Percentiles rank a stretch among this genome's conserved stretches.
phyloP scores from a whole-genome alignment of 2,888 invertebrate species.

The Tetranychus piercei region DNA sequence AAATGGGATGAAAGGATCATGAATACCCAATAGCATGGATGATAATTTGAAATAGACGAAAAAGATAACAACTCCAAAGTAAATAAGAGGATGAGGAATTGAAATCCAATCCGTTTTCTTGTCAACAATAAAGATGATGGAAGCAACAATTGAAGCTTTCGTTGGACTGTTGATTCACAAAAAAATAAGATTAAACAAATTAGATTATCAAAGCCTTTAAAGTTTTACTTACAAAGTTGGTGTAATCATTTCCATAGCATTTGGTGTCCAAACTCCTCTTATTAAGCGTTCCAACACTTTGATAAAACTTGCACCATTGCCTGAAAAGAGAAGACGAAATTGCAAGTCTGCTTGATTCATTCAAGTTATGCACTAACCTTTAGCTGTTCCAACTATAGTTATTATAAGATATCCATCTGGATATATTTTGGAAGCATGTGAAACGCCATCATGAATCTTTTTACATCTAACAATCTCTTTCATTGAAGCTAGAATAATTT shows the following conservation, averaged over 20 bases:
- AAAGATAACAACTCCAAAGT: slow-evolving; percentile 91
- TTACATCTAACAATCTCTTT: slow-evolving; percentile 67
- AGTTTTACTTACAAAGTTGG: slow-evolving; percentile 72
- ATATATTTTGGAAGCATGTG: slow-evolving; percentile 85
- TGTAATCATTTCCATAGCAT: slow-evolving; percentile 93
- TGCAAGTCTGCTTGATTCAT: background rate
- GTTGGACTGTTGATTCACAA: slow-evolving; percentile 52
- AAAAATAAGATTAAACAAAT: background rate
- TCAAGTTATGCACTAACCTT: slow-evolving; percentile 38
- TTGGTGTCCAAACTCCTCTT: slow-evolving; percentile 93
- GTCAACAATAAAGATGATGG: slow-evolving; percentile 86
- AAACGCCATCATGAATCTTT: slow-evolving; percentile 76
- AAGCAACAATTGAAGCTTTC: slow-evolving; percentile 84
- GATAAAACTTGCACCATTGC: slow-evolving; percentile 89
- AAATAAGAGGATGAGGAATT: slow-evolving; percentile 87
- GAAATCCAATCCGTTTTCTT: slow-evolving; percentile 89
- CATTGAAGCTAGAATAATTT: slow-evolving; percentile 76
- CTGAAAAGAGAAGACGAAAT: slow-evolving; percentile 33
- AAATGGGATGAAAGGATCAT: slow-evolving; percentile 95
- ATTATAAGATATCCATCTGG: slow-evolving; percentile 90
- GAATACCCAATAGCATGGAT: slow-evolving; percentile 83
- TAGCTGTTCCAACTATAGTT: slow-evolving; percentile 69
- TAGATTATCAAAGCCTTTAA: background rate
- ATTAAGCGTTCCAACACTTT: slow-evolving; percentile 80
- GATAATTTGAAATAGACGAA: slow-evolving; percentile 56